Evolutionary conservation across 2,888 invertebrate genomes (phyloP), one percentile per base, ranked within the genome.

Genomic region (Xiphydria camelus): DNA sequence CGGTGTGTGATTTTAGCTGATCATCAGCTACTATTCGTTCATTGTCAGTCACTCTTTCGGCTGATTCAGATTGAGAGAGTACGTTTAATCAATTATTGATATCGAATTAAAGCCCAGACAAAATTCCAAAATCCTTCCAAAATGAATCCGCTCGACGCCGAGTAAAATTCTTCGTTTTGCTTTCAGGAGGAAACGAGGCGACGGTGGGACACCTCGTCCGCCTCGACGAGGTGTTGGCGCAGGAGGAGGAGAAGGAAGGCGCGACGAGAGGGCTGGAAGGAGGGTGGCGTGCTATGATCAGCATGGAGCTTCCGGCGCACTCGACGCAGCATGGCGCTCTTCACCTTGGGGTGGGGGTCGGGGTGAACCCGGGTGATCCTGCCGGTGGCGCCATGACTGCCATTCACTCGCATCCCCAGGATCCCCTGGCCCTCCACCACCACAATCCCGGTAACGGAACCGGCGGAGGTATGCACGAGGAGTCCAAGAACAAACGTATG

Each of bases 401-500:
- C 45, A 65, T 70, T 51, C 74, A 75, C 55, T 63, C 73, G 39
- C 73, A 72, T 59, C 68, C 70, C 47, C 75, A 74, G 51, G 73
- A 73, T 38, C 54, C 69, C 25, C 47, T 73, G 55, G 63, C 65
- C 47, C 67, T 72, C 55, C 72, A 73, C 54, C 73, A 73, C 60
- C 73, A 72, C 50, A 68, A 67, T 58, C 68, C 71, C 47, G 61
- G 59, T 34, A 61, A 61, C 46, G 49, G 65, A 43, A 68, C 69
- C 59, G 61, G 64, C 54, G 73, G 73, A 73, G 72, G 72, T 71
- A 72, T 73, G 70, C 59, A 67, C 63, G 71, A 73, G 68, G 69
- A 70, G 39, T 68, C 66, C 62, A 68, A 72, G 68, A 72, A 72
- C 62, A 71, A 73, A 68, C 72, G 73, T 73, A 73, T 59, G 70